Percentiles rank a stretch among this genome's conserved stretches.
Conservation (phyloP, 2,113 vertebrate species). For the Paracanthobrama guichenoti region DNA sequence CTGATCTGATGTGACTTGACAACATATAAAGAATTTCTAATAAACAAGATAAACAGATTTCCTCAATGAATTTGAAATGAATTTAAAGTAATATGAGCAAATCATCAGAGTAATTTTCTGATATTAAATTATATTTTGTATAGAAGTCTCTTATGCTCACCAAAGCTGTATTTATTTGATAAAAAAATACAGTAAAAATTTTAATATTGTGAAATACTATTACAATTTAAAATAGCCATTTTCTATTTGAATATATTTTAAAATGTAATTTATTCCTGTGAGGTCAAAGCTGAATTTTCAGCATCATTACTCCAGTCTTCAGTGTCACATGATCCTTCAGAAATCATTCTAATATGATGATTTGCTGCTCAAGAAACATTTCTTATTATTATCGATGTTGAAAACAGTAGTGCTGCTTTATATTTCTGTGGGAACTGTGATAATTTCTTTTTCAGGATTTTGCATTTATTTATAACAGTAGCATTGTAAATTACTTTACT, state of each 20-base stretch:
- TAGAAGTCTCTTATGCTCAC: background rate
- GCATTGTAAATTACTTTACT: background rate
- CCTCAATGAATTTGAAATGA: background rate
- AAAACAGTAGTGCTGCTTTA: background rate
- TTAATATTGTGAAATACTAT: background rate
- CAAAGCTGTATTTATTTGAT: background rate
- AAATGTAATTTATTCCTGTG: background rate
- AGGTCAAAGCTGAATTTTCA: background rate
- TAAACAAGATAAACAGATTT: background rate
- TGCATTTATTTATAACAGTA: background rate
- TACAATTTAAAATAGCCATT: background rate
- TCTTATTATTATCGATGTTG: background rate
- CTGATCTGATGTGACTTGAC: no score
- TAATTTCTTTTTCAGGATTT: background rate
- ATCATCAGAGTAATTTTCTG: no score
- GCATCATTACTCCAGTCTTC: background rate
- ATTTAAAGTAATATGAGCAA: no score
- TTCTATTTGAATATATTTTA: background rate
- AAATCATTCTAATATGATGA: background rate
- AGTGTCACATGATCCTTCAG: background rate
- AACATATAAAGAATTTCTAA: background rate
- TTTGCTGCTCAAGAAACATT: background rate
- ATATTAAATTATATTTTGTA: no score
- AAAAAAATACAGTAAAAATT: background rate
- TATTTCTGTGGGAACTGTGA: background rate